A percentile compares a stretch with the other conserved stretches of the same genome.
Evolutionary conservation across 1,140 invertebrate genomes (phyloP).

Genomic region (Goniozus legneri): DNA sequence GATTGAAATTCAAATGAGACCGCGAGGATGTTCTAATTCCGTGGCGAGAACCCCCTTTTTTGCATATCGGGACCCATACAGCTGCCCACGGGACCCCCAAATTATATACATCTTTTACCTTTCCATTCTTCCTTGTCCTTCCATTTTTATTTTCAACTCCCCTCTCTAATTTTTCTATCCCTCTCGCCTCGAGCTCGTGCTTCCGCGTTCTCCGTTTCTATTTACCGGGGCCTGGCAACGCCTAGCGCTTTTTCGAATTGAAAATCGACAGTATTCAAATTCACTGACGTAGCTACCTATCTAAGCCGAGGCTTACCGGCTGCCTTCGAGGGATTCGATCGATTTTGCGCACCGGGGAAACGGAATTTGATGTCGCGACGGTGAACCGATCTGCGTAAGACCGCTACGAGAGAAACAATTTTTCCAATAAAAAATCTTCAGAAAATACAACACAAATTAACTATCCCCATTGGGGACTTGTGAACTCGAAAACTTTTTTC

Average conservation of each 20-base stretch:
- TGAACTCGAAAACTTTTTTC: too few relatives aligned
- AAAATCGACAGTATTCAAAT: constrained; percentile 34
- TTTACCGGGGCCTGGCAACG: too few relatives aligned
- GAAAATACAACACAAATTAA: too few relatives aligned
- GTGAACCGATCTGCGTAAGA: too few relatives aligned
- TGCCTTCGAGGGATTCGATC: constrained; percentile 24
- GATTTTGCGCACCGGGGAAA: constrained; percentile 22
- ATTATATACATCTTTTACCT: constrained; percentile 25
- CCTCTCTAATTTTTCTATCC: too few relatives aligned
- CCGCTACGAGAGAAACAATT: too few relatives aligned
- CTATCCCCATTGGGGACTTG: too few relatives aligned
- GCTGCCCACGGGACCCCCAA: constrained; percentile 35
- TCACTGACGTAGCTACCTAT: constrained; percentile 23
- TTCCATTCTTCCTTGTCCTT: constrained; percentile 1
- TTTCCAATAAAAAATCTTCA: too few relatives aligned
- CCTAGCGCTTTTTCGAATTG: too few relatives aligned
- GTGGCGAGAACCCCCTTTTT: constrained; percentile 49
- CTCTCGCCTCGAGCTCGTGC: too few relatives aligned
- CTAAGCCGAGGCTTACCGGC: constrained; percentile 23
- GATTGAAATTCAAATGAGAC: constrained; percentile 57
- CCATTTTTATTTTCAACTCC: neutral
- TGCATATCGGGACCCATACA: constrained; percentile 49
- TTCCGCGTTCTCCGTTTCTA: too few relatives aligned
- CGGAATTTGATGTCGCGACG: too few relatives aligned
- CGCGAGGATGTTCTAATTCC: constrained; percentile 56